Percentiles rank a stretch among this genome's conserved stretches.
These are phyloP conservation scores for Boulengeromyrus knoepffleri DNA, from an alignment of 2,113 vertebrate species.

Conservation along the genomic window DNA sequence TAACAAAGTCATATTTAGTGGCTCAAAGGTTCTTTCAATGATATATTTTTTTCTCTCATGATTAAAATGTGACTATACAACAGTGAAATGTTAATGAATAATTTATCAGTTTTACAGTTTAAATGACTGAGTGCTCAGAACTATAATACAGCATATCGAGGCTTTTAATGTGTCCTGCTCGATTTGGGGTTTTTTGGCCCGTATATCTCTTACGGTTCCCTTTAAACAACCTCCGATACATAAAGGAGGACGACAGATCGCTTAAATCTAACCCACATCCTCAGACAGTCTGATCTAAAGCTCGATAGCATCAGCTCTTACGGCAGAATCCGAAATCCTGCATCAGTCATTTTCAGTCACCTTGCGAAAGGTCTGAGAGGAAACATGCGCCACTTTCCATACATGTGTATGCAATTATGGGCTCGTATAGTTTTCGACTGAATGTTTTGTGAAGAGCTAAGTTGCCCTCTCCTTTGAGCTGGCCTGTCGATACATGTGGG, in stretches of 20 bases:
- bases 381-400: neutral
- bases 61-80: neutral
- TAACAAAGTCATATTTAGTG: constrained; percentile 13
- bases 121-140: constrained; percentile 31
- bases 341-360: neutral
- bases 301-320: neutral
- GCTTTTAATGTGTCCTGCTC: constrained; percentile 50
- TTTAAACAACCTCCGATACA: neutral
- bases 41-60: neutral
- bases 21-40: constrained; percentile 8
- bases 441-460: neutral
- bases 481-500: neutral
- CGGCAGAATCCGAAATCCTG: neutral
- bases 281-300: neutral
- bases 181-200: constrained; percentile 33
- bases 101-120: constrained; percentile 35
- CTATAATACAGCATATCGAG: constrained; percentile 26
- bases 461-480: neutral
- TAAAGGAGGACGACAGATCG: neutral
- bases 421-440: neutral
- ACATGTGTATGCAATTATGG: neutral
- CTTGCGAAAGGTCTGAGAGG: neutral
- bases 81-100: constrained; percentile 39
- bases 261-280: neutral
- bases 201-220: constrained; percentile 19